These are phyloP conservation scores for Valencia hispanica DNA, from an alignment of 2,797 vertebrate genomes.

Conservation along the genomic window DNA sequence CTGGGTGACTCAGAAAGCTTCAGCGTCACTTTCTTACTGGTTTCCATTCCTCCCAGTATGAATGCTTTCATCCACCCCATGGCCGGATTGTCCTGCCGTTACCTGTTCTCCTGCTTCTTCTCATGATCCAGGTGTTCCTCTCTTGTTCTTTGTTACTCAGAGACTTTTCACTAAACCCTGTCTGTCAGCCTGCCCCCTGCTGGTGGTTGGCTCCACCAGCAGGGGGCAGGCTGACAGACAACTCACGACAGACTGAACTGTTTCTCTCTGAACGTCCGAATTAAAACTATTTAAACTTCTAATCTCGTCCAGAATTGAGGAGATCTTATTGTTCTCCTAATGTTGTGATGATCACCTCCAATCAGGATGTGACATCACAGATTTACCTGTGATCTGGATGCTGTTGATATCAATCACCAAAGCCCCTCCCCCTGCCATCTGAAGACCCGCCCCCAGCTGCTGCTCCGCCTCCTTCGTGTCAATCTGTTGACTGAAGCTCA, in stretches of 20 bases:
- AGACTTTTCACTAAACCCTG: no score
- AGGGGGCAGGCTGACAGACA: no score
- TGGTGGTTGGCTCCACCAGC: neutral
- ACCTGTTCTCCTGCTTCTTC: neutral
- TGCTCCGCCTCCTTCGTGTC: slow-evolving; percentile 37
- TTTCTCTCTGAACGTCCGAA: neutral
- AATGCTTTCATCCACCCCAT: neutral
- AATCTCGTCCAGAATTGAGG: neutral
- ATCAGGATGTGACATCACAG: slow-evolving; percentile 3
- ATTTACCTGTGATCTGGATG: slow-evolving; percentile 71
- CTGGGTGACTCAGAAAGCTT: neutral
- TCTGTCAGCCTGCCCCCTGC: neutral
- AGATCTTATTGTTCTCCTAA: neutral
- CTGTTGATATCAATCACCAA: slow-evolving; percentile 69
- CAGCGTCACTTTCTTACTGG: neutral
- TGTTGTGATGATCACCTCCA: neutral
- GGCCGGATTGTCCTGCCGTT: neutral
- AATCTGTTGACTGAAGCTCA: slow-evolving; percentile 60
- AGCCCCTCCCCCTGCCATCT: slow-evolving; percentile 13
- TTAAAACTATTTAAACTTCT: no score
- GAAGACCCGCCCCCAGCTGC: slow-evolving; percentile 64
- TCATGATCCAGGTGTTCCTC: no score
- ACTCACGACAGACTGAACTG: neutral
- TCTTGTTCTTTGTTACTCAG: no score
- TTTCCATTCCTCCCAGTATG: neutral